Evolutionary conservation across 2,888 invertebrate genomes (phyloP), one percentile per base, ranked within the genome.

Genomic region (Lamellibrachia columna): DNA sequence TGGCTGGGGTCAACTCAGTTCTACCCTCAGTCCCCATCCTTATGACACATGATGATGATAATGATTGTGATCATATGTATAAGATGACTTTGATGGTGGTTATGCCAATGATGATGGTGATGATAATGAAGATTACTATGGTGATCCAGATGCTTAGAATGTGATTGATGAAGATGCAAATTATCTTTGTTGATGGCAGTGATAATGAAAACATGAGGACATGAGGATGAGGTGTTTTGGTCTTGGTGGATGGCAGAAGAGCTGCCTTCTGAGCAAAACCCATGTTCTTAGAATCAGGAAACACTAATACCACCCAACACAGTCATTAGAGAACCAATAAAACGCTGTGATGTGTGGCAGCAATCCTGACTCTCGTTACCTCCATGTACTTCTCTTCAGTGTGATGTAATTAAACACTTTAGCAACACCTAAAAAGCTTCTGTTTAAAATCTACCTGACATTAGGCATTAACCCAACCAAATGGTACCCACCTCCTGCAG

Each of bases 401-500:
- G 75, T 75, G 75, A 75, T 75, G 75, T 75, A 75, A 75, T 75
- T 75, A 75, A 15, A 75, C 75, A 75, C 75, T 75, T 75, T 75
- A 75, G 75, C 22, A 6, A 75, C 75, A 22, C 75, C 22, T 75
- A 75, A 75, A 75, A 75, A 75, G 75, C 22, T 22, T 75, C 75
- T 22, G 75, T 75, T 75, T 75, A 75, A 75, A 75, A 75, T n/a
- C 75, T 75, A 75, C 75, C 75, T 75, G 75, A 75, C 75, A 75
- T 15, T 15, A 75, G 75, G 75, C 15, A 75, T 75, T 75, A 75
- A 15, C 75, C 75, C 22, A 22, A 75, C 75, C 75, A 75, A 75
- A 75, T 75, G 75, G 75, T 75, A n/a, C 75, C 75, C 22, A 15
- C 75, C 75, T 75, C 75, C 75, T 75, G 75, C 22, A 22, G 15